phyloP scores from a whole-genome alignment of 2,113 vertebrate species.

The Ammodramus savannarum region DNA sequence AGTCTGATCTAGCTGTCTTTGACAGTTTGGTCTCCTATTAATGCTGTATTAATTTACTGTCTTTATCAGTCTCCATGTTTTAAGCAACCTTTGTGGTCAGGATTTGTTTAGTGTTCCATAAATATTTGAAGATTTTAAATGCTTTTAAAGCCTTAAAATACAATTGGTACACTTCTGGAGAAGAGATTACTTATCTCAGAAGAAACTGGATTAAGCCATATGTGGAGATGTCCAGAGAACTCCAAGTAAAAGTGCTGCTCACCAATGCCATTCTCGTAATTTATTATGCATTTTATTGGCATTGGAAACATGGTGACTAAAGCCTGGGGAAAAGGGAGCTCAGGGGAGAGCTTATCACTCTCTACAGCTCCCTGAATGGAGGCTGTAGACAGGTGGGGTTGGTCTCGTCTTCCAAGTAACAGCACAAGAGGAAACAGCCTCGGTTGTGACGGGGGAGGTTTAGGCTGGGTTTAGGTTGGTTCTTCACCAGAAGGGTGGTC shows the following conservation, averaged over 20 bases:
- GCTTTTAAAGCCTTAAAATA: background rate
- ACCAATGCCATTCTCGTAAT: background rate
- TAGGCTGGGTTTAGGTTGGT: background rate
- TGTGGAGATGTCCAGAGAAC: background rate
- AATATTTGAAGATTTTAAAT: background rate
- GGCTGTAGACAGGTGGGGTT: background rate
- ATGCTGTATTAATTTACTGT: background rate
- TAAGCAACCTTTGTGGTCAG: background rate
- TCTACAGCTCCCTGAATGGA: background rate
- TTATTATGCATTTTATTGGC: background rate
- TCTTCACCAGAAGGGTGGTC: background rate
- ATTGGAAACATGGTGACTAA: background rate
- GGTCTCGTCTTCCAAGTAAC: background rate
- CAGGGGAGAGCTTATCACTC: background rate
- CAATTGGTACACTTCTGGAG: background rate
- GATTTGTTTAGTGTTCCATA: background rate
- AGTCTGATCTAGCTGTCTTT: background rate
- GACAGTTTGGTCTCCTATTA: background rate
- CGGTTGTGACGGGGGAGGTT: background rate
- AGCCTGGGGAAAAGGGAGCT: background rate
- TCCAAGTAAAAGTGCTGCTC: background rate
- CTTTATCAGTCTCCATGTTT: background rate
- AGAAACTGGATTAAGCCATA: background rate
- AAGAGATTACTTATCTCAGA: background rate
- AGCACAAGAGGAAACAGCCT: no score